Conservation (phyloP, 1,140 invertebrate species). For the Leptopilina clavipes region DNA sequence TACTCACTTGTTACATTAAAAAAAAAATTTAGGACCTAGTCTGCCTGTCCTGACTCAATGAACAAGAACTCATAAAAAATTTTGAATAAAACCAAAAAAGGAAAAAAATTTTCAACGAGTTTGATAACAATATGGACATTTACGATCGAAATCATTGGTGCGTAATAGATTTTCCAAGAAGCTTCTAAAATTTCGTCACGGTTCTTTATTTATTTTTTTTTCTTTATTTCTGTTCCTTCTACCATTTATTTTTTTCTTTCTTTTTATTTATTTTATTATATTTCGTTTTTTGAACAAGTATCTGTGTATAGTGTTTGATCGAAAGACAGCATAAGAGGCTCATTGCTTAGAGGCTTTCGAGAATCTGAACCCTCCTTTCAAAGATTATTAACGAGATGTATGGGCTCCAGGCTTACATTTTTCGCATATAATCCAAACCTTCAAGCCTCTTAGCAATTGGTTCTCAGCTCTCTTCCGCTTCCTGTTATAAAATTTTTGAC, state of each 20-base stretch:
- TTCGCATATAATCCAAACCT: conserved; percentile 53
- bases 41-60: background rate
- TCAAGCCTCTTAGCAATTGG: conserved; percentile 46
- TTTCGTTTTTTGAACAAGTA: background rate
- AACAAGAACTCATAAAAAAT: background rate
- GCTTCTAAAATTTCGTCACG: conserved; percentile 45
- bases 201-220: conserved; percentile 35
- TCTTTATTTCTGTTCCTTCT: background rate
- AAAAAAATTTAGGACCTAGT: background rate
- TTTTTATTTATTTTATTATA: background rate
- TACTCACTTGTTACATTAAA: conserved; percentile 39
- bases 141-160: background rate
- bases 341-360: conserved; percentile 48
- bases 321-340: conserved; percentile 49
- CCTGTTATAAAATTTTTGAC: conserved; percentile 42
- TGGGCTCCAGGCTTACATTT: conserved; percentile 39
- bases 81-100: background rate
- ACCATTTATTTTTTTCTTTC: background rate
- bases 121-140: conserved; percentile 29
- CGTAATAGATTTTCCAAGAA: conserved; percentile 43
- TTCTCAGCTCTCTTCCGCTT: conserved; percentile 54
- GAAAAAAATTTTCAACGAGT: background rate
- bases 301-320: conserved; percentile 46
- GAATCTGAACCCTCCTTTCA: conserved; percentile 48
- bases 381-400: conserved; percentile 52